phyloP scores from a whole-genome alignment of 2,888 invertebrate species.

The Desoria tigrina region DNA sequence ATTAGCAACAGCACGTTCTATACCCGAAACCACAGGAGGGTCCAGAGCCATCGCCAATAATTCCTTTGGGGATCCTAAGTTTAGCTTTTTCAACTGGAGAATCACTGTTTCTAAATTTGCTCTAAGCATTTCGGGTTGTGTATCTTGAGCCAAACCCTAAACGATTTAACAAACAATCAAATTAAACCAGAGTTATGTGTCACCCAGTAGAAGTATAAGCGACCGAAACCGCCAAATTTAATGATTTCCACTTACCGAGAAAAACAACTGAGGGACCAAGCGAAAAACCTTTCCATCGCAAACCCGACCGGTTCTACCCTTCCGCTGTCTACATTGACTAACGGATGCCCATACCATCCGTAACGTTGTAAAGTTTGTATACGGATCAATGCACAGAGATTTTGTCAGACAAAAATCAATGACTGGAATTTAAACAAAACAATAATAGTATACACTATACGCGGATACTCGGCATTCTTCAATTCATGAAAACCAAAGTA shows the following conservation, averaged over 20 bases:
- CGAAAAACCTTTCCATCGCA: slow-evolving; percentile 67
- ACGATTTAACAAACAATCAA: not conserved
- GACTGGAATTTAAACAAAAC: slow-evolving; percentile 61
- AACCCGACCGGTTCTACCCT: slow-evolving; percentile 87
- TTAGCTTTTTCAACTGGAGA: slow-evolving; percentile 77
- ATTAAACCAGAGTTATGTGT: too few species aligned
- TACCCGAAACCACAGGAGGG: slow-evolving; percentile 80
- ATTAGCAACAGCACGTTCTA: slow-evolving; percentile 75
- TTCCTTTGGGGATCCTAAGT: slow-evolving; percentile 77
- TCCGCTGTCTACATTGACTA: slow-evolving; percentile 83
- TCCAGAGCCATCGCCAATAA: slow-evolving; percentile 81
- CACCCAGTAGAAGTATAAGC: too few species aligned
- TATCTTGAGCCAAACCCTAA: slow-evolving; percentile 57
- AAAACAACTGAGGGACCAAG: slow-evolving; percentile 67
- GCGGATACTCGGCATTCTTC: too few species aligned
- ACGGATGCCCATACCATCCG: slow-evolving; percentile 84
- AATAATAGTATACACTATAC: slow-evolving; percentile 10
- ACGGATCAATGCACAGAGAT: slow-evolving; percentile 70
- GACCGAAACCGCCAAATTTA: not conserved
- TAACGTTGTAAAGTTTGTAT: slow-evolving; percentile 76
- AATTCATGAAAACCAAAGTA: too few species aligned
- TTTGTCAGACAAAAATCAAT: slow-evolving; percentile 94
- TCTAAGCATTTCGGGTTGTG: slow-evolving; percentile 73
- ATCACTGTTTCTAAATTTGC: slow-evolving; percentile 79
- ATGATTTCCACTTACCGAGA: slow-evolving; percentile 30